Evolutionary conservation across 2,113 vertebrate genomes (phyloP), one percentile per base, ranked within the genome.

Genomic region (Albula goreensis): DNA sequence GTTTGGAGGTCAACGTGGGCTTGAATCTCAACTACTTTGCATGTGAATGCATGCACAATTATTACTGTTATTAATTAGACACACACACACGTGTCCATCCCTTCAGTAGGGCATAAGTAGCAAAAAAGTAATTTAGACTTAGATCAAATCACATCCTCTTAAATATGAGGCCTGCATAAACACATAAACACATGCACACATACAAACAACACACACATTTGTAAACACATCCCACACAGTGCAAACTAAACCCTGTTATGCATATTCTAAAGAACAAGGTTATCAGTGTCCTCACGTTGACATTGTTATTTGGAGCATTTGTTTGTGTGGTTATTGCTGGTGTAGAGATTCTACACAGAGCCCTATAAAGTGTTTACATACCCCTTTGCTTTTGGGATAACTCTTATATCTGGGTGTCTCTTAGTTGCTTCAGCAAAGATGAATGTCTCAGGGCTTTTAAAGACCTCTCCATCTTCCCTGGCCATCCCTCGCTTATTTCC

Each of bases 1-100:
- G 81, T 85, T 57, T 17, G 2, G 53, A 31, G 88, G 88, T 4
- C 17, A n/a, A 83, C 85, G 85, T 51, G 48, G 78, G 80, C 83
- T 88, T 85, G 89, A 88, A 92, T 85, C 84, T 0, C 25, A 83
- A 86, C 88, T 3, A 48, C 57, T 83, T 41, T n/a, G 80, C 70
- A 86, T 50, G 74, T 63, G 31, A 85, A 82, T 63, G 0, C 70
- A 74, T 74, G 70, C 10, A 74, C 70, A 7, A 19, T 66, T 19
- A 7, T 8, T 15, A 19, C 60, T 19, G 31, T 66, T 66, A 60
- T 60, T 60, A 66, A 66, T 66, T 66, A 66, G 60, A 22, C 2
- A 60, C 56, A 66, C 3, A 66, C 60, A 66, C 60, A 22, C 60
- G 19, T 19, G 7, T 19, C 0, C 15, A 19, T 8, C 4, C 60